Conservation (phyloP, 2,888 invertebrate species). For the Epistrophe grossulariae region DNA sequence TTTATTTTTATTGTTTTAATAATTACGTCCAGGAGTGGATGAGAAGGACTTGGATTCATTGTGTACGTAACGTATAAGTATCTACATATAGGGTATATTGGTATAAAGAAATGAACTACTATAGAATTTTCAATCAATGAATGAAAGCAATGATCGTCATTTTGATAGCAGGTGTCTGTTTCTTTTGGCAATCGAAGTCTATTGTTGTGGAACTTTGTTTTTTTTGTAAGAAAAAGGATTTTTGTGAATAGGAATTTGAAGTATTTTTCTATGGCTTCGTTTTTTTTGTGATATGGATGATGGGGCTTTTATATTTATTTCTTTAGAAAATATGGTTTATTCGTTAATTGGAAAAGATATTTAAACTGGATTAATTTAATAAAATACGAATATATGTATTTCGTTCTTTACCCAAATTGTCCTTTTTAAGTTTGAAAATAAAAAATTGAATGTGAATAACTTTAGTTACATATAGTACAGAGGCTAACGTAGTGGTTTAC, state of each 20-base stretch:
- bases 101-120: constrained; percentile 25
- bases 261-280: neutral
- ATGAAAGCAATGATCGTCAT: constrained; percentile 28
- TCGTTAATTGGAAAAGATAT: no score
- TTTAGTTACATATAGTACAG: no score
- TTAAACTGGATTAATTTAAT: no score
- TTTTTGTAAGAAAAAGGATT: neutral
- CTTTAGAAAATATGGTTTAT: neutral
- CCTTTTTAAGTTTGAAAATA: no score
- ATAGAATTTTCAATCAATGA: constrained; percentile 43
- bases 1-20: constrained; percentile 61
- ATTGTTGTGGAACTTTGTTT: constrained; percentile 13
- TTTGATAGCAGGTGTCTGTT: constrained; percentile 49
- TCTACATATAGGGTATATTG: neutral
- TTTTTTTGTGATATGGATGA: neutral
- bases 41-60: constrained; percentile 5
- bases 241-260: neutral
- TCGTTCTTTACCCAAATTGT: no score
- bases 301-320: neutral
- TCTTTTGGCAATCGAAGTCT: constrained; percentile 25
- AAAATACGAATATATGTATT: no score
- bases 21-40: constrained; percentile 31
- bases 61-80: neutral
- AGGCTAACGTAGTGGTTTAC: no score
- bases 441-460: no score